A percentile compares a stretch with the other conserved stretches of the same genome.
phyloP scores from a whole-genome alignment of 2,888 invertebrate species.

The Dexiosoma caninum region DNA sequence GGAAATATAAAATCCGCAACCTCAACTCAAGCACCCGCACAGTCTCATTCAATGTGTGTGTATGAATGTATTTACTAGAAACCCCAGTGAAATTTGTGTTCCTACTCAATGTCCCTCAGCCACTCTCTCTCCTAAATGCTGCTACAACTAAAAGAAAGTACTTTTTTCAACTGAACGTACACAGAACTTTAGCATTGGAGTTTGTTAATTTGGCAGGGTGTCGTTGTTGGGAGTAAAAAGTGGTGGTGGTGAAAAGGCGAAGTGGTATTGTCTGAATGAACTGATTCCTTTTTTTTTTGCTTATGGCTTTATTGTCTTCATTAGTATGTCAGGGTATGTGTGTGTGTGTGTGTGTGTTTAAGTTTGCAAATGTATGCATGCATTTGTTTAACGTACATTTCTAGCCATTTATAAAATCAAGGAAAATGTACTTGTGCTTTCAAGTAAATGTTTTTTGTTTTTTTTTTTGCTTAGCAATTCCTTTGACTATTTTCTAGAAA shows the following conservation, averaged over 20 bases:
- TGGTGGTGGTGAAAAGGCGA: background rate
- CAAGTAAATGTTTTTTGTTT: slow-evolving; percentile 11
- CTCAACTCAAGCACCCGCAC: slow-evolving; percentile 25
- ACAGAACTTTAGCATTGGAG: background rate
- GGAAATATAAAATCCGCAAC: slow-evolving; percentile 59
- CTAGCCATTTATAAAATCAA: slow-evolving; percentile 31
- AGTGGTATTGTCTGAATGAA: slow-evolving; percentile 19
- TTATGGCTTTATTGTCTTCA: slow-evolving; percentile 24
- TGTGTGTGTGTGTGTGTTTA: background rate
- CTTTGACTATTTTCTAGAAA: slow-evolving; percentile 26
- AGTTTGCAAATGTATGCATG: background rate
- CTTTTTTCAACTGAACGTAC: background rate
- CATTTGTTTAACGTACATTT: background rate
- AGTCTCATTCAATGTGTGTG: background rate
- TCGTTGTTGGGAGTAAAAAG: background rate
- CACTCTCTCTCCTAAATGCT: too few relatives aligned
- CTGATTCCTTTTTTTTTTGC: slow-evolving; percentile 26
- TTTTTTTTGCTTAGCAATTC: too few relatives aligned
- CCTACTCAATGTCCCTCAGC: background rate
- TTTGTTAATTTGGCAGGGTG: slow-evolving; percentile 15
- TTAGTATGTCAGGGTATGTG: background rate
- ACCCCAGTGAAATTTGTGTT: background rate
- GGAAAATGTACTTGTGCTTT: slow-evolving; percentile 6
- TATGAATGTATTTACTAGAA: background rate
- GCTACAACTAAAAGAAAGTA: too few relatives aligned